These are phyloP conservation scores for Notothenia rossii DNA, from an alignment of 2,113 vertebrate genomes.

Conservation along the genomic window DNA sequence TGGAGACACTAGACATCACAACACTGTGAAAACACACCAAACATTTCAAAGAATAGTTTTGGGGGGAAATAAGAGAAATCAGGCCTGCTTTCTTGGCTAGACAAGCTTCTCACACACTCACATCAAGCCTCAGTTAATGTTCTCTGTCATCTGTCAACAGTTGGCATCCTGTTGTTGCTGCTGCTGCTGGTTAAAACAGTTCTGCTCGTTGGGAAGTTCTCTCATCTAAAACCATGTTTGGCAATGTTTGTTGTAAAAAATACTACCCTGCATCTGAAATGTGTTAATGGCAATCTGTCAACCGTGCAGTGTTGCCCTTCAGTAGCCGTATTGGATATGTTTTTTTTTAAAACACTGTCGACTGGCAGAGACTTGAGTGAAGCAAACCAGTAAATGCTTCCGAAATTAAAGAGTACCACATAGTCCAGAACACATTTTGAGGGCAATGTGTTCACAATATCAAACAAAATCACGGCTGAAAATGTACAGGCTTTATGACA, in stretches of 20 bases:
- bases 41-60: neutral
- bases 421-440: constrained; percentile 1
- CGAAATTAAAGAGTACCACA: neutral
- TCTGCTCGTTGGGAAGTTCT: neutral
- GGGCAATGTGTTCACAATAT: neutral
- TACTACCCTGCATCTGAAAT: neutral
- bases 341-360: too few relatives aligned
- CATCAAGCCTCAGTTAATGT: too few relatives aligned
- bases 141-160: too few relatives aligned
- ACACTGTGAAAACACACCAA: neutral
- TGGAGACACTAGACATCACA: neutral
- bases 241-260: neutral
- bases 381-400: neutral
- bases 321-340: neutral
- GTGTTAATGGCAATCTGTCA: neutral
- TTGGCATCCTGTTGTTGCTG: constrained; percentile 19
- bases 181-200: neutral
- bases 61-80: too few relatives aligned
- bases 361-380: neutral
- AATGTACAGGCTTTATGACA: constrained; percentile 20
- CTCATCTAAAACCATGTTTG: neutral
- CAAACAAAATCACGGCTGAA: constrained; percentile 26
- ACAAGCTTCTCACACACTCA: too few relatives aligned
- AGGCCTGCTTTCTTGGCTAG: too few relatives aligned
- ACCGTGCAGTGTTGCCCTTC: neutral